Evolutionary conservation across 2,113 vertebrate genomes (phyloP), one percentile per base, ranked within the genome.

Genomic region (Lota lota): DNA sequence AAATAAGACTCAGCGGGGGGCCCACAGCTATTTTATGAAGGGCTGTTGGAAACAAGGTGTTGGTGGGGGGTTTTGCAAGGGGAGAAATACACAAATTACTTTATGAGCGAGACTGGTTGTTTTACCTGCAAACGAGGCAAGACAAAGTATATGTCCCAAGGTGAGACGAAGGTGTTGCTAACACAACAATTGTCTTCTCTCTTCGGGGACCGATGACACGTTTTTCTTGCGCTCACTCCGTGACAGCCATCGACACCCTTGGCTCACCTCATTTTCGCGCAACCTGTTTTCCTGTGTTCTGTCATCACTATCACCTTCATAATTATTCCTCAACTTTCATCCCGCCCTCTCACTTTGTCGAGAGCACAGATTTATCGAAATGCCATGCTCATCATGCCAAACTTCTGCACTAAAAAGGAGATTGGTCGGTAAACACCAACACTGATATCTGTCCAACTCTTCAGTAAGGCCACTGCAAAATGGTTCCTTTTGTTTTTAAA

Each of bases 161-260:
- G 73, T 80, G 85, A 82, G 84, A 81, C 75, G 81, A 80, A 87
- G 86, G 85, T 84, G 84, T 88, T 82, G 85, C 80, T 87, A 86
- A 85, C 85, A 79, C 80, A 83, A 85, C 85, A 74, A 79, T 83
- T 54, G 83, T 71, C 70, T 85, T 22, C 36, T 19, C 79, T 84
- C 84, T 40, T 20, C 22, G 21, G 87, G 86, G 84, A 85, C 83
- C 72, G 33, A 66, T 61, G 79, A 69, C 85, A 72, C 68, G 28
- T 33, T 33, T 33, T 79, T 73, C 20, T 74, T 36, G 65, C 68
- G 76, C 78, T 85, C 82, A 66, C 71, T 80, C 74, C 36, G 12
- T 79, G 85, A 85, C 84, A 85, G 81, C 74, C 63, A 61, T 80
- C 66, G 69, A 83, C 85, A 86, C 81, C 75, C 67, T 75, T 76